A percentile compares a stretch with the other conserved stretches of the same genome.
Conservation (phyloP, 2,888 invertebrate genomes). For the Noctua fimbriata region DNA sequence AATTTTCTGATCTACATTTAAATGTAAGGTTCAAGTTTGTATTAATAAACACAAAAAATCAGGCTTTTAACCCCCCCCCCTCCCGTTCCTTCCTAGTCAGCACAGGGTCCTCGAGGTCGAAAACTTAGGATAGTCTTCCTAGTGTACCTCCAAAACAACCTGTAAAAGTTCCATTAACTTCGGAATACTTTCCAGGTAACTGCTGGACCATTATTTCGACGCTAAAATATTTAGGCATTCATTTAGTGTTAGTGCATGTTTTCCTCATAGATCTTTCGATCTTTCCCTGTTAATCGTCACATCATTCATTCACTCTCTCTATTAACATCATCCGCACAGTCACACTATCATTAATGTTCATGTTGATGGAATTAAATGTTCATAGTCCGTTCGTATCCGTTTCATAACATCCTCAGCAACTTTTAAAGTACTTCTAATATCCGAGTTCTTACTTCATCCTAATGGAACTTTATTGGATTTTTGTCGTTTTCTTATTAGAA, state of each 20-base stretch:
- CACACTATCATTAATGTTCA: neutral
- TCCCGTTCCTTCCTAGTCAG: no score
- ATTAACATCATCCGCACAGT: neutral
- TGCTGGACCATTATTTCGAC: no score
- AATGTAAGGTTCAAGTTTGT: no score
- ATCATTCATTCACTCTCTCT: neutral
- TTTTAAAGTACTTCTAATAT: neutral
- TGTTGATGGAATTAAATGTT: neutral
- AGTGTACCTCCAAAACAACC: no score
- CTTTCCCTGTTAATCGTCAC: neutral
- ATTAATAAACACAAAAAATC: no score
- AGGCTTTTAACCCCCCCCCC: no score
- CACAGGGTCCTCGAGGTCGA: no score
- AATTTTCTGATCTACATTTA: no score
- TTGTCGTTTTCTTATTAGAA: conserved; percentile 16
- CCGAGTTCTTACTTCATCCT: neutral
- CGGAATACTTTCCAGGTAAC: no score
- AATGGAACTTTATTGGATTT: neutral
- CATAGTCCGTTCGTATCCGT: neutral
- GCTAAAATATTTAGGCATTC: neutral
- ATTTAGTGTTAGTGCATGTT: neutral
- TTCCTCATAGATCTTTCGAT: neutral
- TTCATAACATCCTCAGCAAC: neutral
- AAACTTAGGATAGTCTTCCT: no score
- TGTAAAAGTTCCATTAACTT: no score